Evolutionary conservation across 2,797 vertebrate species (phyloP), one percentile per base, ranked within the genome.

Genomic region (Sebastes hubbsi): DNA sequence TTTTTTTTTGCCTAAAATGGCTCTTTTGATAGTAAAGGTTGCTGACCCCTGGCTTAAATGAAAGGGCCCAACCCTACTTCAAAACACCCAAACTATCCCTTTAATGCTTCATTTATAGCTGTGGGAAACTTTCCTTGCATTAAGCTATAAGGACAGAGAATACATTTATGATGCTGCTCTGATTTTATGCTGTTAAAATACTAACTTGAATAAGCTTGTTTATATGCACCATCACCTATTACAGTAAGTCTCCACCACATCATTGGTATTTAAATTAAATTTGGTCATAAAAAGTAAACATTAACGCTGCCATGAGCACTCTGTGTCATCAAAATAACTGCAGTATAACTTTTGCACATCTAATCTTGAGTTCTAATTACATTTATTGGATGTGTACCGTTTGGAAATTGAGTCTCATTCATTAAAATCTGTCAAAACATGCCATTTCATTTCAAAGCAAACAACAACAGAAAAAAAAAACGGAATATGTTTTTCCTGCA

Each of bases 381-480:
- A 61, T 67, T 60, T 16, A 58, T 22, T 4, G 5, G 32, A 78
- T 74, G 38, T 80, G 77, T 73, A 34, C 12, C 1, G 2, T 75
- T 67, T 64, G 42, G 24, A 22, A 75, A 75, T 2, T 20, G 16
- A 68, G 68, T 65, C 52, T 59, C 24, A 62, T 64, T 84, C 46
- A 69, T 81, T 34, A 67, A 27, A 72, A 70, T 16, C 18, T 75
- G 46, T 75, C 32, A 75, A 36, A 72, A 25, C 13, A 54, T 13
- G 29, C 38, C 54, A 38, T 77, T 52, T 14, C 0, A 38, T 71
- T 66, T 77, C 20, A 83, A 74, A 63, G 60, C 10, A 58, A 73
- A 75, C n/a, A 68, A 24, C 64, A 69, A n/a, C 12, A 38, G 6
- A 42, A 16, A 62, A 78, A 6, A 6, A 64, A 14, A 25, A 20